A percentile compares a stretch with the other conserved stretches of the same genome.
These are phyloP conservation scores for Brevipalpus yothersi DNA, from an alignment of 1,140 invertebrate species.

Conservation along the genomic window DNA sequence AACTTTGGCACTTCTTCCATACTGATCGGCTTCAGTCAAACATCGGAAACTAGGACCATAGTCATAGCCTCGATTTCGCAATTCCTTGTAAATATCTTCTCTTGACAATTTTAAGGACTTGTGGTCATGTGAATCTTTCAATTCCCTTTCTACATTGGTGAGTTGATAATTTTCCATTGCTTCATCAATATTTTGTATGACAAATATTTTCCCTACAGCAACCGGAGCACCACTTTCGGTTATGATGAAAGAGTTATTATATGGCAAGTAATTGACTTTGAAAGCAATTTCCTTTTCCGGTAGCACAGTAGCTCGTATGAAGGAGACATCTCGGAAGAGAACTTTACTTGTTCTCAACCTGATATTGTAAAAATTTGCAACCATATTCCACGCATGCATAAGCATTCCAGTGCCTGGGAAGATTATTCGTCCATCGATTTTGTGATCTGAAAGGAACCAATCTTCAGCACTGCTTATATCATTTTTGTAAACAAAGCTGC, in stretches of 20 bases:
- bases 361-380: conserved; percentile 28
- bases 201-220: neutral
- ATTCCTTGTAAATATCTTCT: conserved; percentile 27
- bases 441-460: conserved; percentile 53
- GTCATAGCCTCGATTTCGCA: conserved; percentile 27
- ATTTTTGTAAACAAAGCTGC: conserved; percentile 17
- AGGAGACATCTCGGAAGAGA: conserved; percentile 59
- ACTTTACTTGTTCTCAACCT: conserved; percentile 1
- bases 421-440: conserved; percentile 72
- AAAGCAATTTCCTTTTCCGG: neutral
- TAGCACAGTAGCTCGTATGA: conserved; percentile 49
- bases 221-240: neutral
- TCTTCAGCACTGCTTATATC: conserved; percentile 48
- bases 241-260: neutral
- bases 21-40: conserved; percentile 27
- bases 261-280: neutral
- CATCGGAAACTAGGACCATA: conserved; percentile 48
- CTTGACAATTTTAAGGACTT: conserved; percentile 10
- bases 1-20: neutral
- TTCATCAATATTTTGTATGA: neutral
- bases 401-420: conserved; percentile 90
- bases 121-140: neutral
- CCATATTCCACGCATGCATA: conserved; percentile 66
- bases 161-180: neutral
- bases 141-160: neutral